Evolutionary conservation across 2,113 vertebrate species (phyloP).

Genomic region (Tragelaphus imberbis): DNA sequence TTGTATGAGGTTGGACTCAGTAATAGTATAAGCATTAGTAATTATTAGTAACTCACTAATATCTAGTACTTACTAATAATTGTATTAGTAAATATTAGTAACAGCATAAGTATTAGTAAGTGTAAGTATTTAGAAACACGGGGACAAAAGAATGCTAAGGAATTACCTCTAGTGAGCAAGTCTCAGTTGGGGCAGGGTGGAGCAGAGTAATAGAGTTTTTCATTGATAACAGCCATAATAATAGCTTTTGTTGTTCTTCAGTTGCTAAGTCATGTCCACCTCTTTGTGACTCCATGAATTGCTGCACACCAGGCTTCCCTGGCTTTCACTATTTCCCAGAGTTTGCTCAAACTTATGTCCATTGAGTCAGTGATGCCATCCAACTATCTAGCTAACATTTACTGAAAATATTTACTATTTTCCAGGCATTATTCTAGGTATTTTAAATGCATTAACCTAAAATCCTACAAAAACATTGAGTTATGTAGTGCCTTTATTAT

Average conservation of each 20-base stretch:
- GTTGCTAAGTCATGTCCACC: not conserved
- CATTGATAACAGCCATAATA: not conserved
- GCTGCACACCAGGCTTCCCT: not conserved
- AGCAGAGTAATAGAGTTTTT: not conserved
- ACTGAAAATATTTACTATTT: not conserved
- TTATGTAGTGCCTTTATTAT: not conserved
- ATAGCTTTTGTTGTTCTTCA: not conserved
- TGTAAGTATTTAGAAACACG: not conserved
- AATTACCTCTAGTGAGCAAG: not conserved
- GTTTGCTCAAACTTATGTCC: not conserved
- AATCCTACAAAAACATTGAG: not conserved
- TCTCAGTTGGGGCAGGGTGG: not conserved
- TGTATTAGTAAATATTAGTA: not conserved
- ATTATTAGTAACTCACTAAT: not conserved
- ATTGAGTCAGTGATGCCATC: not conserved
- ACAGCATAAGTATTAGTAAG: not conserved
- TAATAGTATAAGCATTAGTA: not conserved
- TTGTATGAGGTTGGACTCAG: not conserved
- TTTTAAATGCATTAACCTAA: not conserved
- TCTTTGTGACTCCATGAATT: not conserved
- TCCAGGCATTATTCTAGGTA: not conserved
- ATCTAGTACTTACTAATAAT: not conserved
- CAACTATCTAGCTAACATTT: not conserved
- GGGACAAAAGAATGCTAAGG: not conserved
- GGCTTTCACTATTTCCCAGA: not conserved